Percentiles rank a stretch among this genome's conserved stretches.
These are phyloP conservation scores for Ruditapes philippinarum DNA, from an alignment of 1,140 invertebrate genomes.

Conservation along the genomic window DNA sequence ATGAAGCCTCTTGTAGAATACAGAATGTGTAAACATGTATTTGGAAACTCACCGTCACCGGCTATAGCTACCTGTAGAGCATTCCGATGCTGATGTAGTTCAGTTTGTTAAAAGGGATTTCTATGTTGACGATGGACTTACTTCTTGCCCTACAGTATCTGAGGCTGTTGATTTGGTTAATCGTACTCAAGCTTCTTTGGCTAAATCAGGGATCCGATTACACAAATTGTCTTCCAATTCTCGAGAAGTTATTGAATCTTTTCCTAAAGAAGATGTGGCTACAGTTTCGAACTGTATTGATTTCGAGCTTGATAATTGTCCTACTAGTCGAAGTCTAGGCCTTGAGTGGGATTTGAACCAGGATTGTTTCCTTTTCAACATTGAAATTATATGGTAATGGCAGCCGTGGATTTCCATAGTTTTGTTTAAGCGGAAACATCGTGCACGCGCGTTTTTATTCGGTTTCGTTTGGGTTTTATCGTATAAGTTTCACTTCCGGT, in stretches of 20 bases:
- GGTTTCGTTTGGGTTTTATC: no score
- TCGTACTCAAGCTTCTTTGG: conserved; percentile 37
- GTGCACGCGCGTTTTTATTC: no score
- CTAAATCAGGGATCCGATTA: conserved; percentile 45
- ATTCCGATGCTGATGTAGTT: conserved; percentile 38
- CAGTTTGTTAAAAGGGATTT: conserved; percentile 65
- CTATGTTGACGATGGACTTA: conserved; percentile 62
- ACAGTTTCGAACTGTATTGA: conserved; percentile 67
- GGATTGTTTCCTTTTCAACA: conserved; percentile 70
- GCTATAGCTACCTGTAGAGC: conserved; percentile 53
- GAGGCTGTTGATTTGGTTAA: conserved; percentile 47
- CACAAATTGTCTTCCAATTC: conserved; percentile 67
- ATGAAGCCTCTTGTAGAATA: conserved; percentile 51
- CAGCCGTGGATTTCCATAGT: no score
- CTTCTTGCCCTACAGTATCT: conserved; percentile 16
- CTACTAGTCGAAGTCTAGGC: conserved; percentile 67
- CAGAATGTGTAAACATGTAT: conserved; percentile 68
- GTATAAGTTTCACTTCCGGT: no score
- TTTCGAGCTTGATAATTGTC: conserved; percentile 24
- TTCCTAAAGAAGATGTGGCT: conserved; percentile 64
- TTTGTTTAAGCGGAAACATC: no score
- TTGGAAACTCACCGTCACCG: conserved; percentile 67
- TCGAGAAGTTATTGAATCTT: conserved; percentile 58
- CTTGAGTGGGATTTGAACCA: conserved; percentile 67
- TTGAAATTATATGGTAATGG: no score